Base-by-base conservation (phyloP, 2,113 vertebrate genomes). In the Prinia subflava region DNA sequence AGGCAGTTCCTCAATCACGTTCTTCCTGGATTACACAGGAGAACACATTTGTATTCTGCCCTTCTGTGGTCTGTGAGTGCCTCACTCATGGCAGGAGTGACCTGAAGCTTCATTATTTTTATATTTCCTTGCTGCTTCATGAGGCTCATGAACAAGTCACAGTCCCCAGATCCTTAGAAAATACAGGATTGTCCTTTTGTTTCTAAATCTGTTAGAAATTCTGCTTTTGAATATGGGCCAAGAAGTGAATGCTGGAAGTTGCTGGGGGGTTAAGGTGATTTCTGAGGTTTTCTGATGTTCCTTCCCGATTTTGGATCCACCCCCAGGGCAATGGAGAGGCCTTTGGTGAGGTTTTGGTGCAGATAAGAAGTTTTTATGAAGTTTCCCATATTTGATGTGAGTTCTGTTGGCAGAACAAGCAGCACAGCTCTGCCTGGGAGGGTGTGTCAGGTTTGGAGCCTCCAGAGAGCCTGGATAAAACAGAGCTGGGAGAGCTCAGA, bases 261-360 rank as follows among this genome's bases (percentile, higher is more conserved):
- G 33, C 4, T 20, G 53, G 9, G 24, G 27, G 17, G 18, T 46
- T 39, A 11, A 25, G 68, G 11, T 44, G 47, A 20, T 57, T 64
- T 52, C 50, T 11, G 41, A 33, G 47, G 4, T 47, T 20, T 31
- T 63, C 33, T 65, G 67, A 1, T 44, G 7, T 6, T 63, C 30
- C 42, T 42, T n/a, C 42, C 2, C 7, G 1, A 4, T 74, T 76
- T 46, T 62, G 4, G 19, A 4, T 37, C 0, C 0, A 6, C 7
- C 1, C 23, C 50, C 16, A 5, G 88, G 56, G 79, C 5, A 20
- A 1, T 1, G 33, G 27, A 33, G 73, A 75, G 60, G 60, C 30
- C 33, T 82, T 50, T 42, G 64, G 15, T 17, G 83, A 52, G n/a
- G 27, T 12, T 44, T 31, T 33, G 12, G n/a, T 37, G 55, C 28